Base-by-base conservation (phyloP, 1,140 invertebrate species). In the Lasioglossum baleicum region DNA sequence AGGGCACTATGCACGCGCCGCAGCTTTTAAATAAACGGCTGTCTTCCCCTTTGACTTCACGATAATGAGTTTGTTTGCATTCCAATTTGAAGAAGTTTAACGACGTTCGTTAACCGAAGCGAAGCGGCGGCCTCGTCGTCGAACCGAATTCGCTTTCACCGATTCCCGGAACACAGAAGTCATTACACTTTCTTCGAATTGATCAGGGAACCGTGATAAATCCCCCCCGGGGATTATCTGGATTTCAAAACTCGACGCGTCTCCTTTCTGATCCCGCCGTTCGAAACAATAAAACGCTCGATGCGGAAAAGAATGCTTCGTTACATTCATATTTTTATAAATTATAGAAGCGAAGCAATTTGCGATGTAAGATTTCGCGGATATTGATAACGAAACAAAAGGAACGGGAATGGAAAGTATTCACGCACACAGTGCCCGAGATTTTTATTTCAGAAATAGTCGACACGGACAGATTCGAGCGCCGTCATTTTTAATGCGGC, bases 11-110 rank as follows among this genome's bases (percentile, higher is more conserved):
- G 82, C 82, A 84, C 77, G 85, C 85, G 26, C 56, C 56, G 56
- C 7, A 65, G 87, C 83, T 89, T 91, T 90, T 88, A 91, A 90
- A 91, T 85, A 90, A 89, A 91, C 87, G 87, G 82, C 88, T 90
- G 88, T 90, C 89, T 89, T 90, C 87, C 90, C 88, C 86, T 90
- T 90, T 91, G 88, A 90, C 90, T 91, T 90, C 82, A 87, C 86
- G 88, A 88, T 92, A 92, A 92, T 92, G 84, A 89, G 88, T 91
- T 92, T 90, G 91, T 92, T 92, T 92, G 91, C 84, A 89, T 91
- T 90, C 85, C 88, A 91, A 90, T 91, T 92, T 88, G 81, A 88
- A 91, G 86, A 89, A 91, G 86, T 89, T 88, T 87, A 88, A 89
- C 87, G 83, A 88, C 84, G 84, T 88, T 82, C 87, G 85, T 71